Conservation (phyloP, 2,888 invertebrate species). For the Rhyacophila evoluta region DNA sequence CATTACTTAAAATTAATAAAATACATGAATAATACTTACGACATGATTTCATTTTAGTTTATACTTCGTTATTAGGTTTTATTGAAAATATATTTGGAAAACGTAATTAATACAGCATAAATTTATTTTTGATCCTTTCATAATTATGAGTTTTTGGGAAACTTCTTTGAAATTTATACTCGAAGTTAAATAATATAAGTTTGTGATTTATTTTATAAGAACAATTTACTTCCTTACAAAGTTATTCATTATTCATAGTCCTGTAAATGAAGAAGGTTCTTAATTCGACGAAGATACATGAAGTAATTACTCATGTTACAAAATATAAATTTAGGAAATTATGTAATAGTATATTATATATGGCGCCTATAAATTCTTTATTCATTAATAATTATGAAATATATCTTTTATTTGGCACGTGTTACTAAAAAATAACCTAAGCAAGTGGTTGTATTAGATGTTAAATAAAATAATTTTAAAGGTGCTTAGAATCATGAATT, state of each 20-base stretch:
- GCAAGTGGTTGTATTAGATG: too few relatives aligned
- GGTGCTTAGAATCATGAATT: too few relatives aligned
- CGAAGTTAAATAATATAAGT: background rate
- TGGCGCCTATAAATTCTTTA: too few relatives aligned
- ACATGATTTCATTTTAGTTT: background rate
- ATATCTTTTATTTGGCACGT: too few relatives aligned
- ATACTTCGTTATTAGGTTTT: background rate
- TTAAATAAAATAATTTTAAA: too few relatives aligned
- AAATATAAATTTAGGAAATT: background rate
- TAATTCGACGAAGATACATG: background rate
- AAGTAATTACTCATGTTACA: background rate
- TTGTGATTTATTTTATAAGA: background rate
- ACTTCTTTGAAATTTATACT: background rate
- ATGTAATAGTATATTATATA: too few relatives aligned
- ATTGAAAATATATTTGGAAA: background rate
- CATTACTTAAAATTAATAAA: too few relatives aligned
- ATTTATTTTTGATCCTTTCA: background rate
- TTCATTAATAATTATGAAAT: too few relatives aligned
- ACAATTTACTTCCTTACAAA: conserved; percentile 1
- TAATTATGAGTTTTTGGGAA: background rate
- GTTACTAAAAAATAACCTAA: too few relatives aligned
- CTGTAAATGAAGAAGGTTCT: background rate
- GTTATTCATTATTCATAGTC: conserved; percentile 9
- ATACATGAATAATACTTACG: too few relatives aligned
- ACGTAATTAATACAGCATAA: background rate